Base-by-base conservation (phyloP, 2,888 invertebrate genomes). In the Yponomeuta evonymella region DNA sequence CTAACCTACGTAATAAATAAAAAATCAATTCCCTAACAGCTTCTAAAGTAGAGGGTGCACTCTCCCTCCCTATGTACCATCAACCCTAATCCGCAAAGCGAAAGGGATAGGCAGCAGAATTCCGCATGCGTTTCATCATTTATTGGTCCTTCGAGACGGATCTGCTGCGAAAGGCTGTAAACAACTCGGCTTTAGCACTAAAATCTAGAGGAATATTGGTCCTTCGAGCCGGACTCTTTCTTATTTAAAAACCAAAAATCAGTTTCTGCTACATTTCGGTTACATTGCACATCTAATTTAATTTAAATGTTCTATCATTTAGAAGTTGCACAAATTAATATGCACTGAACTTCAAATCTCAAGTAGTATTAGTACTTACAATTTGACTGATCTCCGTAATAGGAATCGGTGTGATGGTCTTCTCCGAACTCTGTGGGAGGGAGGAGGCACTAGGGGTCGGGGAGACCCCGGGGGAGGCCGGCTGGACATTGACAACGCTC, bases 321-420 rank as follows among this genome's bases (percentile, higher is more conserved):
- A 51, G 51, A 58, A 58, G 4, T 12, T 15, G 51, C 51, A 58
- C 15, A 58, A 58, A 15, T 58, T 15, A 58, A 5, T 43, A 3
- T 43, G 12, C 51, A 58, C 3, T 58, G 51, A 58, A 58, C 3
- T 15, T 58, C 51, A 15, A 58, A 12, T 1, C 51, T 12, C 2
- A 58, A 58, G 12, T 15, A 5, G 30, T 51, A 30, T 51, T 29
- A 43, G 73, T 73, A 94, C 94, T 94, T 93, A 94, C 94, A 80
- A 94, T 94, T 93, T 94, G 94, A 79, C 94, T 94, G 88, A 94
- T 94, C 87, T 94, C 94, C 77, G 94, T 94, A 80, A 94, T 94
- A 74, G 94, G 94, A 79, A 94, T 94, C 79, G 86, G 93, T 79
- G 89, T 93, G 84, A 83, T 90, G 80, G 86, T 93, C 82, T 93